Base-by-base conservation (phyloP, 2,888 invertebrate genomes). In the Chrysodeixis includens region DNA sequence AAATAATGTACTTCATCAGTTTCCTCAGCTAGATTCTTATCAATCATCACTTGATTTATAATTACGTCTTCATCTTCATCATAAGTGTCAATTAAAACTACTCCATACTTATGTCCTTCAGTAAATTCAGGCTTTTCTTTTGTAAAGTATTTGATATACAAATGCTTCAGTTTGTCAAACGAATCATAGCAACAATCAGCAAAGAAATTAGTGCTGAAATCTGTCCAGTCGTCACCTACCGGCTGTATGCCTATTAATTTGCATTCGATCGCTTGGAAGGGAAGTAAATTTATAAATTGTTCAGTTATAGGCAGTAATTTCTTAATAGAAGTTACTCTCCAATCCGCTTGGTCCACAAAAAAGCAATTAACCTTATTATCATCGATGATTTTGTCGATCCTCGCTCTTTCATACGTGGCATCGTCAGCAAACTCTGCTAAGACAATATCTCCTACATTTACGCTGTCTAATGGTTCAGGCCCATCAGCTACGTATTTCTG, bases 191-290 rank as follows among this genome's bases (percentile, higher is more conserved):
- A 92, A 55, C 90, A 91, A 35, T 95, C 91, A 60, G 89, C 94
- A 22, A 97, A 87, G 86, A 95, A 92, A 79, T 96, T 95, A 0
- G 89, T 95, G 3, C 94, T 93, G 54, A 95, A 95, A 32, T 94
- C 94, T 0, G 92, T 87, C 96, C 96, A 96, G 1, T 87, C 83
- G 1, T 93, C 86, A 1, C 91, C 89, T 0, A 86, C 80, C 0
- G 96, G 95, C 69, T 86, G 78, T 0, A 96, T 81, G 22, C 96
- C 96, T n/a, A 94, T 83, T 55, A 97, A 84, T 53, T 93, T 86
- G 85, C 97, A 97, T 86, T 96, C 96, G 44, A 97, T 96, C 1
- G 96, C 96, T 94, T 96, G 96, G 74, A 96, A 96, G 0, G 97
- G 97, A 67, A 97, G 83, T 79, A 92, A 92, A 3, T 84, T 88